Base-by-base conservation (phyloP, 2,797 vertebrate species). In the Octomys mimax region DNA sequence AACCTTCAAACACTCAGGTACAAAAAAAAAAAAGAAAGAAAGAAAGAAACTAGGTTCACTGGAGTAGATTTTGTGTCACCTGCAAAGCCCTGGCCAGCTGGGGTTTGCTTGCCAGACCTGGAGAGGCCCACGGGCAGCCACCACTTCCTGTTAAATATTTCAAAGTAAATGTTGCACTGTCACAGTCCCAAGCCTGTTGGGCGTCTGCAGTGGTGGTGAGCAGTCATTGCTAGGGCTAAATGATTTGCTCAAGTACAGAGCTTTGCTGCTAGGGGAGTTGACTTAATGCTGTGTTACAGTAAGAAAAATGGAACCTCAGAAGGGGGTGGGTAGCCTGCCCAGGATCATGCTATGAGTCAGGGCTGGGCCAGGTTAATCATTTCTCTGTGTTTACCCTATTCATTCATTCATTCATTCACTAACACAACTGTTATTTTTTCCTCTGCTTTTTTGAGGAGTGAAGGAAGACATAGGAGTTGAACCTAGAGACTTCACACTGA, bases 291-390 rank as follows among this genome's bases (percentile, higher is more conserved):
- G 36, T 6, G 28, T 39, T 64, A 22, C 64, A 54, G 22, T 73
- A 22, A 87, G 33, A 77, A 83, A 80, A 92, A 62, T 26, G 8
- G 33, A 85, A 54, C 68, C 31, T 46, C 31, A 59, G 80, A 86
- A 70, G 42, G 61, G 42, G 8, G 28, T 0, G 0, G 73, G 66
- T 7, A 31, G 19, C 73, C 62, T 6, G 21, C 26, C n/a, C 33
- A 8, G 54, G 49, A 11, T 66, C 39, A 24, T 39, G 19, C 13
- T 7, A 12, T 66, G 85, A 96, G 75, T 89, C 77, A 42, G 59
- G 57, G 13, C 85, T 21, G 64, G 59, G 71, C 42, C 21, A 9
- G 33, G 2, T 4, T 6, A 39, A 4, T 24, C 49, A 5, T 8
- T 42, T 66, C 54, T 73, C 64, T 12, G 14, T 26, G 4, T 11